Conservation (phyloP, 2,797 vertebrate species). For the Gymnoscopelus braueri region DNA sequence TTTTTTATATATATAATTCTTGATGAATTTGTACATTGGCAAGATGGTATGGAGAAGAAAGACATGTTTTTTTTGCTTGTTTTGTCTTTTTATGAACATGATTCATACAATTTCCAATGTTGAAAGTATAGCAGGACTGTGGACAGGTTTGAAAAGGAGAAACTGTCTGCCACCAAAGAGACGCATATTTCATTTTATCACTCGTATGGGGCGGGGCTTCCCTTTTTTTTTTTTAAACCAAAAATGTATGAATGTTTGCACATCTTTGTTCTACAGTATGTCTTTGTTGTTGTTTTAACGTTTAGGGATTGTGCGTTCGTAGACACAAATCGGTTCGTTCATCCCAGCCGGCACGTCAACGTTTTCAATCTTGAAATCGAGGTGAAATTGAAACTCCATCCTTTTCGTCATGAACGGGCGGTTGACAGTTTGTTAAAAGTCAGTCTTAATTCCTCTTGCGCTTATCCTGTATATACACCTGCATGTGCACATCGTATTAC, state of each 20-base stretch:
- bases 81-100: slow-evolving; percentile 9
- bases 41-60: not conserved
- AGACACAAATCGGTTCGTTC: not conserved
- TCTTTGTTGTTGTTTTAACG: slow-evolving; percentile 10
- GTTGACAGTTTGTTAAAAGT: not conserved
- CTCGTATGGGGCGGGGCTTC: slow-evolving; percentile 14
- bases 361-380: too few species aligned
- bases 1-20: slow-evolving; percentile 33
- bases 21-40: slow-evolving; percentile 4
- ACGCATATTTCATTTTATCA: slow-evolving; percentile 43
- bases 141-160: not conserved
- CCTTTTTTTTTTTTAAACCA: slow-evolving; percentile 39
- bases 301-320: slow-evolving; percentile 30
- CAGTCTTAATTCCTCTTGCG: slow-evolving; percentile 8
- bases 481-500: slow-evolving; percentile 6
- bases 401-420: not conserved
- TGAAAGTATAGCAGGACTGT: not conserved
- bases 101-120: slow-evolving; percentile 26
- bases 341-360: too few species aligned
- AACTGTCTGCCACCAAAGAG: slow-evolving; percentile 60
- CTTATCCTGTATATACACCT: not conserved
- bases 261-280: not conserved
- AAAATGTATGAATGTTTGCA: slow-evolving; percentile 47
- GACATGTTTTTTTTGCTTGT: not conserved
- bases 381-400: not conserved